phyloP scores from a whole-genome alignment of 2,888 invertebrate genomes.

The Galerucella pusilla region DNA sequence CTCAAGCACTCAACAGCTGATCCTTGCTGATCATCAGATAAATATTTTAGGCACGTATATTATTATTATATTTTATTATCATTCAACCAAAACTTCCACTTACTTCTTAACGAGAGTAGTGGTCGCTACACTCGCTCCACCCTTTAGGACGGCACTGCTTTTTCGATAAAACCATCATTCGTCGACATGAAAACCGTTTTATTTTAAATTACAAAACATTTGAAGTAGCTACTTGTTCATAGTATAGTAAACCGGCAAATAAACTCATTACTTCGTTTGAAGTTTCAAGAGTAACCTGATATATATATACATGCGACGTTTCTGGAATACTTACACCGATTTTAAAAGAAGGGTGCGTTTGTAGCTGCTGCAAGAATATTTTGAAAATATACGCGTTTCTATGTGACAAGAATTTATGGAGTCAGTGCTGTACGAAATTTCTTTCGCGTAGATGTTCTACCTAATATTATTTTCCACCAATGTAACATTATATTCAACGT shows the following conservation, averaged over 20 bases:
- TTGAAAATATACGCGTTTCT: constrained; percentile 2
- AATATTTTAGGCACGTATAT: too few species aligned
- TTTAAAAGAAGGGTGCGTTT: constrained; percentile 17
- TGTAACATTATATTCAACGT: too few species aligned
- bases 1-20: too few species aligned
- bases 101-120: too few species aligned
- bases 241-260: constrained; percentile 15
- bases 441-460: background rate
- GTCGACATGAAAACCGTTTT: constrained; percentile 8
- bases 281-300: constrained; percentile 15
- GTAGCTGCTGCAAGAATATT: constrained; percentile 1
- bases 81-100: too few species aligned
- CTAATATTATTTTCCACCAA: background rate
- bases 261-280: constrained; percentile 21
- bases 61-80: too few species aligned
- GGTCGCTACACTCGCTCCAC: too few species aligned
- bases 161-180: background rate
- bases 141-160: background rate
- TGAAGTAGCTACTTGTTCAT: constrained; percentile 19
- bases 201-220: constrained; percentile 4
- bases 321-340: constrained; percentile 9
- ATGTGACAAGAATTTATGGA: constrained; percentile 11
- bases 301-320: constrained; percentile 9
- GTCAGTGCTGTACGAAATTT: background rate
- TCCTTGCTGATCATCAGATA: too few species aligned